phyloP scores from a whole-genome alignment of 1,140 invertebrate species.

The Semibalanus balanoides region DNA sequence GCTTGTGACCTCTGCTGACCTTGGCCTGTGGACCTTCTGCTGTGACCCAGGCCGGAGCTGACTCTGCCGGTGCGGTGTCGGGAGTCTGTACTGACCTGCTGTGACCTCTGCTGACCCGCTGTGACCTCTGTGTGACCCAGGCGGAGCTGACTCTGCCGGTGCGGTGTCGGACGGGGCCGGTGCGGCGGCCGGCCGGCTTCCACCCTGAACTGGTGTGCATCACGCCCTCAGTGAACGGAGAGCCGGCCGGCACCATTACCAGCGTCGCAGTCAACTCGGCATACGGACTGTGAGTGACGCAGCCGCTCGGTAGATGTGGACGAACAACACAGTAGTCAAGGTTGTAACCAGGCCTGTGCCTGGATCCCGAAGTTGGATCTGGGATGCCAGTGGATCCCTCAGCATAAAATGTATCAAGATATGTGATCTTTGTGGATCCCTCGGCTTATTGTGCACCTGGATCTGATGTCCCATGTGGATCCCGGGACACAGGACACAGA shows the following conservation, averaged over 20 bases:
- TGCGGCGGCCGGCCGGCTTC: conserved; percentile 75
- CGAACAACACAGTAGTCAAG: no score
- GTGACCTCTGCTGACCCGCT: neutral
- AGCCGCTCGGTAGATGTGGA: conserved; percentile 3
- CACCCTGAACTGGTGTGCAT: conserved; percentile 90
- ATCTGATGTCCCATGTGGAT: no score
- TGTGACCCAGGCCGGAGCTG: neutral
- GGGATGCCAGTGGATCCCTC: no score
- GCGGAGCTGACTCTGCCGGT: conserved; percentile 29
- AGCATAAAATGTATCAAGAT: no score
- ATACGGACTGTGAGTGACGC: conserved; percentile 77
- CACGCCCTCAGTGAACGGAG: conserved; percentile 57
- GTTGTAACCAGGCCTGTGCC: no score
- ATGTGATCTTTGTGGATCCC: no score
- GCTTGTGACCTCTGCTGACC: conserved; percentile 8
- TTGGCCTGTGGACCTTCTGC: no score
- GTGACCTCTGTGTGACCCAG: conserved; percentile 10
- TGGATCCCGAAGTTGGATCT: no score
- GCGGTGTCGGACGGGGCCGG: conserved; percentile 55
- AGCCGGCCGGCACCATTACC: conserved; percentile 65
- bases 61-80: conserved; percentile 9
- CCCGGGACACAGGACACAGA: no score
- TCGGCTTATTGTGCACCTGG: no score
- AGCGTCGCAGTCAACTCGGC: conserved; percentile 86
- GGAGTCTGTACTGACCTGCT: neutral